Conservation (phyloP, 2,888 invertebrate genomes). For the Rhopalosiphum nymphaeae region DNA sequence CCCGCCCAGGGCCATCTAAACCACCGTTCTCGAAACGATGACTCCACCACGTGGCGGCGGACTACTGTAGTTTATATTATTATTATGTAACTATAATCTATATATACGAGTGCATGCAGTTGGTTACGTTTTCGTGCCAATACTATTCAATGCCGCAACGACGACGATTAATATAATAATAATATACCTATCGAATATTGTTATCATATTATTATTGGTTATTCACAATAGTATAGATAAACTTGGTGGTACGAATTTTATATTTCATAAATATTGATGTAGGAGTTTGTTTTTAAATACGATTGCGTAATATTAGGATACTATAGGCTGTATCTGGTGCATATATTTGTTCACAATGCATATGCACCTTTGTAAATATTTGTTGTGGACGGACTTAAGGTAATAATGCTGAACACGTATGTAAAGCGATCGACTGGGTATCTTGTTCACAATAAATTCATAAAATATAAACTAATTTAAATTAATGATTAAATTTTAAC, state of each 20-base stretch:
- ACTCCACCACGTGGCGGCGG: neutral
- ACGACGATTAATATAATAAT: neutral
- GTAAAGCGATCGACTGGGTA: neutral
- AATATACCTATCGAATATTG: too few species aligned
- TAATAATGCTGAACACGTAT: neutral
- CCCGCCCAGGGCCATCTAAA: neutral
- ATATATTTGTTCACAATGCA: neutral
- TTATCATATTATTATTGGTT: too few species aligned
- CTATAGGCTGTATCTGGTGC: neutral
- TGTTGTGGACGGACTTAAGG: neutral
- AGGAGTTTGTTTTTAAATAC: neutral
- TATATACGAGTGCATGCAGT: neutral
- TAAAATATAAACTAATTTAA: neutral
- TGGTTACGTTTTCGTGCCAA: neutral
- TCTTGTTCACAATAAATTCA: neutral
- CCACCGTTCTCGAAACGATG: neutral
- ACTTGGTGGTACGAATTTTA: neutral
- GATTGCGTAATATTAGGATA: neutral
- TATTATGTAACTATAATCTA: neutral
- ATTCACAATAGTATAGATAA: neutral
- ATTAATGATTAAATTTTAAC: neutral
- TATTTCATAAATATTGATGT: constrained; percentile 10
- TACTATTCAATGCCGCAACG: neutral
- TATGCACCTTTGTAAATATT: neutral
- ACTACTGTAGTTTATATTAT: neutral